Conservation (phyloP, 2,888 invertebrate genomes). For the Erannis defoliaria region DNA sequence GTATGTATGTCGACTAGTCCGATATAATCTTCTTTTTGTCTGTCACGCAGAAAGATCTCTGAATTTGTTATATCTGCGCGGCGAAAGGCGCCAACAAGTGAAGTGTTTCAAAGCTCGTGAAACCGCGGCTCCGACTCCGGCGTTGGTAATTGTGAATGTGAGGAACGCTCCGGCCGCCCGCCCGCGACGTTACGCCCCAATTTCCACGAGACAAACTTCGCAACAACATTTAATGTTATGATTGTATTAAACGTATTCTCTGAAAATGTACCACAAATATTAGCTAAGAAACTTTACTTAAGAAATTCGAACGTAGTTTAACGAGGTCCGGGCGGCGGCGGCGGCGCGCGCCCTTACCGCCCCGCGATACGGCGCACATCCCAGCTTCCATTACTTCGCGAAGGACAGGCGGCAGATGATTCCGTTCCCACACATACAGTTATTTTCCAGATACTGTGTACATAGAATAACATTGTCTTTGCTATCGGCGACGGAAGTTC, state of each 20-base stretch:
- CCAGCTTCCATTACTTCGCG: constrained; percentile 32
- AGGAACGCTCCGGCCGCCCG: constrained; percentile 12
- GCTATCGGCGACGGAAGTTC: constrained; percentile 35
- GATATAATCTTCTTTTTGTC: constrained; percentile 1
- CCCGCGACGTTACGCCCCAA: constrained; percentile 23
- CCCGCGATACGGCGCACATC: constrained; percentile 47
- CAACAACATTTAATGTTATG: constrained; percentile 72
- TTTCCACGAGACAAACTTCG: constrained; percentile 55
- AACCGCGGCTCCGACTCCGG: constrained; percentile 30
- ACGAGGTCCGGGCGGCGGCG: constrained; percentile 33
- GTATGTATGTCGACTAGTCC: neutral
- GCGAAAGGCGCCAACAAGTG: constrained; percentile 30
- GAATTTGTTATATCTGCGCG: constrained; percentile 31
- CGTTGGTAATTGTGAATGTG: constrained; percentile 40
- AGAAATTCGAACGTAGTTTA: constrained; percentile 54
- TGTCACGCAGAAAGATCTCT: constrained; percentile 25
- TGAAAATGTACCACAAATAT: constrained; percentile 74
- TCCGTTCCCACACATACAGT: constrained; percentile 66
- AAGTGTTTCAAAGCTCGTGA: constrained; percentile 39
- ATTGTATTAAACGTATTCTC: constrained; percentile 73
- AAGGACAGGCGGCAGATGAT: constrained; percentile 60
- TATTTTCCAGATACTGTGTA: constrained; percentile 55
- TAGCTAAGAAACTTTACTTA: constrained; percentile 71
- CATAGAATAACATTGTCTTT: constrained; percentile 60
- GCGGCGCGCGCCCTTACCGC: constrained; percentile 44